Base-by-base conservation (phyloP, 2,888 invertebrate species). In the Mesoligia furuncula region DNA sequence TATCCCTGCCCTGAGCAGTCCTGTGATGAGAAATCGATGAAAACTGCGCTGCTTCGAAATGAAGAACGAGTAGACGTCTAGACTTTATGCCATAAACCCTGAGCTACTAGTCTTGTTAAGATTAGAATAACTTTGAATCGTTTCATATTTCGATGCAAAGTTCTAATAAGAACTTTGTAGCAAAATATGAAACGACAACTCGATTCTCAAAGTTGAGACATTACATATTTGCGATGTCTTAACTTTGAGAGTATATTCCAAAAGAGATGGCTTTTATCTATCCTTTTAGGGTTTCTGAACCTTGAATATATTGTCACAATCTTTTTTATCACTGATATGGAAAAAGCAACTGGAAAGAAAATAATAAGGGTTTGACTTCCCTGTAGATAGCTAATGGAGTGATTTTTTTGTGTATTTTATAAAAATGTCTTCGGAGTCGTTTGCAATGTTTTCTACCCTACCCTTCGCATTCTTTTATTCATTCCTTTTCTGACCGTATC, bases 11-110 rank as follows among this genome's bases (percentile, higher is more conserved):
- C 78, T 84, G 83, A 85, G 80, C 79, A 85, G 77, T 77, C 77
- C 70, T 81, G 84, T 86, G 84, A 84, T 83, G 86, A 86, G 80
- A 86, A 83, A 88, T 90, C 83, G 83, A 86, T 90, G 79, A 77
- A 82, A 68, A 79, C n/a, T 39, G 75, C 73, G 71, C 78, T 83
- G 76, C 75, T 81, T 69, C 62, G 61, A 80, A 80, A 84, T 87
- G 79, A 85, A 80, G 65, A 70, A 82, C 39, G 70, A 67, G 75
- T 11, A 79, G 79, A 65, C 59, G 78, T 82, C 85, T 85, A 89
- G 86, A 90, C 88, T 77, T 72, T 70, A 85, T 81, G 31, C 69
- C 75, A 78, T 80, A 79, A 83, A 80, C 71, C 67, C 77, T 71
- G 66, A 69, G 69, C 54, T 78, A 61, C 67, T 48, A 73, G 72